Evolutionary conservation across 2,888 invertebrate species (phyloP).

Genomic region (Caenorhabditis sp.): DNA sequence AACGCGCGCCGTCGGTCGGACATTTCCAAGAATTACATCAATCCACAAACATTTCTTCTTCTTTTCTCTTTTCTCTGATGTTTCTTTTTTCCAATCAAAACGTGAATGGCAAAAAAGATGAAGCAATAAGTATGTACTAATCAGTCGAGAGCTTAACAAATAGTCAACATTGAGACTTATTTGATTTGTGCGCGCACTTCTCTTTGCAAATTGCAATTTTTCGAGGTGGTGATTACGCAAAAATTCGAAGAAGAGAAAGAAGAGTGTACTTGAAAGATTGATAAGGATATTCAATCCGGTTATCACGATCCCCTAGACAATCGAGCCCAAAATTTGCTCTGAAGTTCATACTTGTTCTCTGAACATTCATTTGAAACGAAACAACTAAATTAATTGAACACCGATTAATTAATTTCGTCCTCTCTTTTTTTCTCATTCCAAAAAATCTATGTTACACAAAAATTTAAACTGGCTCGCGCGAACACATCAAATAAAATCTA

Average conservation of each 20-base stretch:
- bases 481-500: background rate
- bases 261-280: background rate
- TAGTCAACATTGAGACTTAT: slow-evolving; percentile 1
- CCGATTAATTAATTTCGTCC: background rate
- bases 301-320: background rate
- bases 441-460: background rate
- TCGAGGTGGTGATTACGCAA: background rate
- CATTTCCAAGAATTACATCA: slow-evolving; percentile 1
- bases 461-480: background rate
- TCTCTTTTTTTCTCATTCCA: background rate
- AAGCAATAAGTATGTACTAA: slow-evolving; percentile 1
- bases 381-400: background rate
- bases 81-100: background rate
- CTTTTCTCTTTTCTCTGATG: background rate
- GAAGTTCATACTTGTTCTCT: background rate
- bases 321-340: too few species aligned
- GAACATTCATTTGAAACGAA: background rate
- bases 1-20: background rate
- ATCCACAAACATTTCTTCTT: background rate
- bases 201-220: background rate
- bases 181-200: background rate
- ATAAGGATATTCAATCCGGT: background rate
- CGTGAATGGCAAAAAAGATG: background rate
- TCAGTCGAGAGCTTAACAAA: slow-evolving; percentile 1
- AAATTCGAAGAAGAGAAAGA: background rate